These are phyloP conservation scores for Pollenia labialis DNA, from an alignment of 2,888 invertebrate species.

Conservation along the genomic window DNA sequence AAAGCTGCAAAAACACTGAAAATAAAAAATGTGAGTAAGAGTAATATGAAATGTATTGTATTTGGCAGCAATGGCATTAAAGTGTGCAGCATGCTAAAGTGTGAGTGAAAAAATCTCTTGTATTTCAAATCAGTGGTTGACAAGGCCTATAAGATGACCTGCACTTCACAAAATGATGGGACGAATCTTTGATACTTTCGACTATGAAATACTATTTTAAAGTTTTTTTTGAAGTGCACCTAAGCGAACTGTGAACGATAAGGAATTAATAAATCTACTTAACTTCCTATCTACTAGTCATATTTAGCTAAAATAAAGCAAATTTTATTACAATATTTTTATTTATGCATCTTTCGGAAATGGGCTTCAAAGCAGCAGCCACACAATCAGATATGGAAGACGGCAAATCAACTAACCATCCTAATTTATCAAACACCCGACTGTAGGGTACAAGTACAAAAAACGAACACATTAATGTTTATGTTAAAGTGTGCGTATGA, in stretches of 20 bases:
- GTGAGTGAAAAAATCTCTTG: neutral
- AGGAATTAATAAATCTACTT: too few relatives aligned
- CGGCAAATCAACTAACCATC: neutral
- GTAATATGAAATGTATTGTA: constrained; percentile 29
- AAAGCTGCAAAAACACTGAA: neutral
- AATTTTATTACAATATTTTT: too few relatives aligned
- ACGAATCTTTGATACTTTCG: too few relatives aligned
- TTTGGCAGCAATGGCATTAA: constrained; percentile 23
- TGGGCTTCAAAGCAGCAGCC: too few relatives aligned
- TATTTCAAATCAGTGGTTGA: neutral
- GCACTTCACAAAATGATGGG: too few relatives aligned
- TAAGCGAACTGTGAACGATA: too few relatives aligned
- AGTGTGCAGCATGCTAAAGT: constrained; percentile 3
- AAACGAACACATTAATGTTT: neutral
- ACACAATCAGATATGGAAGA: too few relatives aligned
- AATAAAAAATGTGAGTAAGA: constrained; percentile 10
- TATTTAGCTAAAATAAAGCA: too few relatives aligned
- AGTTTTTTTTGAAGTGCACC: too few relatives aligned
- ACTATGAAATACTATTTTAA: too few relatives aligned
- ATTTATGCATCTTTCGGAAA: too few relatives aligned
- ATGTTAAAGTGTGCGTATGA: constrained; percentile 55
- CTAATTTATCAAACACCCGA: neutral
- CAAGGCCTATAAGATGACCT: neutral
- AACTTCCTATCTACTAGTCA: too few relatives aligned
- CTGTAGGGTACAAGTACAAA: neutral